Evolutionary conservation across 1,140 invertebrate species (phyloP).

Genomic region (Macrostomum lignano): DNA sequence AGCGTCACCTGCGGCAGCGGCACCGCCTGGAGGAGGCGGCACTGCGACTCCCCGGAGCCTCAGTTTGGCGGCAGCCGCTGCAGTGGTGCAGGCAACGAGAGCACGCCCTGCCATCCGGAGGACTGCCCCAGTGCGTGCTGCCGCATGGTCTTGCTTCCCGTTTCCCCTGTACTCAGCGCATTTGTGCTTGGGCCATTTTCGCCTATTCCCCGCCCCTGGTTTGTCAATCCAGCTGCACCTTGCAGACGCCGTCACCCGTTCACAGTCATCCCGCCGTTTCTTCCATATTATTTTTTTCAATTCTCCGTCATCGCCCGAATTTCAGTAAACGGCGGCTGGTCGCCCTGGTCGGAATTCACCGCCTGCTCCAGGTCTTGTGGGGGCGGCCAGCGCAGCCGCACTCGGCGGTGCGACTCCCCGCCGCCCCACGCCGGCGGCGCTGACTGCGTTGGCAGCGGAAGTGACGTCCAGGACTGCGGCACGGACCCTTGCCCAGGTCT

Average conservation of each 20-base stretch:
- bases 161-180: too few relatives aligned
- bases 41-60: slow-evolving; percentile 11
- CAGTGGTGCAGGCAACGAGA: too few relatives aligned
- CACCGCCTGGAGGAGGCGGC: slow-evolving; percentile 4
- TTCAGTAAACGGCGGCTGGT: slow-evolving; percentile 13
- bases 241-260: too few relatives aligned
- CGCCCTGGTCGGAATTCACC: slow-evolving; percentile 7
- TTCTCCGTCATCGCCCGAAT: neutral
- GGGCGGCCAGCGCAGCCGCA: slow-evolving; percentile 10
- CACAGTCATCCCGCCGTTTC: too few relatives aligned
- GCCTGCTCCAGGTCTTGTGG: slow-evolving; percentile 7
- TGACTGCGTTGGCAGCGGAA: slow-evolving; percentile 10
- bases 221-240: too few relatives aligned
- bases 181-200: too few relatives aligned
- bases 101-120: neutral
- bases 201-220: too few relatives aligned
- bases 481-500: too few relatives aligned
- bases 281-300: too few relatives aligned
- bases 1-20: slow-evolving; percentile 17
- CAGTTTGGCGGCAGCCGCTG: slow-evolving; percentile 18
- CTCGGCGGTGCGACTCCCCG: slow-evolving; percentile 12
- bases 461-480: neutral
- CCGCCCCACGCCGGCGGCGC: slow-evolving; percentile 12
- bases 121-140: neutral
- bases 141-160: too few relatives aligned